A percentile compares a stretch with the other conserved stretches of the same genome.
Evolutionary conservation across 1,140 invertebrate genomes (phyloP).

Genomic region (Nilaparvata lugens): DNA sequence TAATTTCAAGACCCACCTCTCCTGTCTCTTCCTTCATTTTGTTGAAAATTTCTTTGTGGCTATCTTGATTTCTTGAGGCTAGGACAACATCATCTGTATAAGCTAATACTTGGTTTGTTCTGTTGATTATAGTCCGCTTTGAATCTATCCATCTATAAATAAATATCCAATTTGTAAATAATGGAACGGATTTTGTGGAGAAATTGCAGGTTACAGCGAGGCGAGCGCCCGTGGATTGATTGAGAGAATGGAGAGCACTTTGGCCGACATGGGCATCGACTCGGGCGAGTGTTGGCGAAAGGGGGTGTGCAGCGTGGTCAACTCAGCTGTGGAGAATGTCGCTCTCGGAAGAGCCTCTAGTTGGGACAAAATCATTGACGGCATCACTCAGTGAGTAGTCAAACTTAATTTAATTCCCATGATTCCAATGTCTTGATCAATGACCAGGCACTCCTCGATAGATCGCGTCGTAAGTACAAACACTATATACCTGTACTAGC

Average conservation of each 20-base stretch:
- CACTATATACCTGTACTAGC: too few species aligned
- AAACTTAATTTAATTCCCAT: too few species aligned
- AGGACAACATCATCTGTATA: too few species aligned
- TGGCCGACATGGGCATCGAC: not conserved
- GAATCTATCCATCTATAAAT: not conserved
- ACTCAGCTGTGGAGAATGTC: not conserved
- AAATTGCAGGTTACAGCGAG: not conserved
- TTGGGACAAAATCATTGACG: not conserved
- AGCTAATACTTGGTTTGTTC: too few species aligned
- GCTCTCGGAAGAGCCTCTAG: not conserved
- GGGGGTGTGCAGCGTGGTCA: not conserved
- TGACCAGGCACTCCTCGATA: too few species aligned
- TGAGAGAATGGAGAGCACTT: not conserved
- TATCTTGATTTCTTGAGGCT: too few species aligned
- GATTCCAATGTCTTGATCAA: too few species aligned
- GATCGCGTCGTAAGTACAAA: too few species aligned
- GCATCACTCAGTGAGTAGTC: not conserved
- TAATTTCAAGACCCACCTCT: too few species aligned
- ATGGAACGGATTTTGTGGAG: not conserved
- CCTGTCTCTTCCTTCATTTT: too few species aligned
- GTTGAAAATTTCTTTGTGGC: too few species aligned
- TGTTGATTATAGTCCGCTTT: too few species aligned
- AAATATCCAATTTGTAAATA: not conserved
- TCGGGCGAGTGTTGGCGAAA: not conserved
- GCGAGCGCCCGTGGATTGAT: not conserved